Base-by-base conservation (phyloP, 2,113 vertebrate genomes). In the Orientallactaga bullata region DNA sequence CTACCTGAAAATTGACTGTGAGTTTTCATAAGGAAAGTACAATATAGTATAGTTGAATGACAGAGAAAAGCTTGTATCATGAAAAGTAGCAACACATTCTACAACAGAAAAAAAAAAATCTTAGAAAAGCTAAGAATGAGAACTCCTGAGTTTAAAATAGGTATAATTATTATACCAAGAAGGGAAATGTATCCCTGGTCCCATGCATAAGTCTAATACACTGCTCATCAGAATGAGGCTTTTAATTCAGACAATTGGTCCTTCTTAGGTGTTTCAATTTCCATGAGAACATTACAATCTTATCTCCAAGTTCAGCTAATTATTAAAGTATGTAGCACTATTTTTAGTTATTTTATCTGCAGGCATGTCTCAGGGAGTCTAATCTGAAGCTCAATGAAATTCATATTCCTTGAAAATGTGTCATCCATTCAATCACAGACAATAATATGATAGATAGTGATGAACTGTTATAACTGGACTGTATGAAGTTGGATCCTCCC, bases 261-360 rank as follows among this genome's bases (percentile, higher is more conserved):
- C 18, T 69, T 58, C 37, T 37, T 15, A 5, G 13, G n/a, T 58
- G 17, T n/a, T 37, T 86, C 28, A 68, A 15, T 93, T 74, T 88
- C 37, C 47, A 30, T 68, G n/a, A 58, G 85, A 93, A 42, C 69
- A 35, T 68, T 28, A 60, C 85, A 88, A 55, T 74, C 74, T 85
- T 85, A 32, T n/a, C 85, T 74, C 60, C 35, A 82, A 58, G 11
- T 82, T 76, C 60, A 82, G 28, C 28, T 88, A 82, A 82, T 88
- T 76, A 30, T 58, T 42, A 82, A 68, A 82, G 58, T 5, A 58
- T 42, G 23, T 4, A 47, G n/a, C 28, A 88, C 60, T 73, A 84
- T 60, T 88, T 84, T 89, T 85, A 89, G 55, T 78, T 42, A 23
- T 6, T 42, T 58, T 79, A 42, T 94, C 60, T 37, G 16, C 13